Base-by-base conservation (phyloP, 2,797 vertebrate genomes). In the Danio kyathit region DNA sequence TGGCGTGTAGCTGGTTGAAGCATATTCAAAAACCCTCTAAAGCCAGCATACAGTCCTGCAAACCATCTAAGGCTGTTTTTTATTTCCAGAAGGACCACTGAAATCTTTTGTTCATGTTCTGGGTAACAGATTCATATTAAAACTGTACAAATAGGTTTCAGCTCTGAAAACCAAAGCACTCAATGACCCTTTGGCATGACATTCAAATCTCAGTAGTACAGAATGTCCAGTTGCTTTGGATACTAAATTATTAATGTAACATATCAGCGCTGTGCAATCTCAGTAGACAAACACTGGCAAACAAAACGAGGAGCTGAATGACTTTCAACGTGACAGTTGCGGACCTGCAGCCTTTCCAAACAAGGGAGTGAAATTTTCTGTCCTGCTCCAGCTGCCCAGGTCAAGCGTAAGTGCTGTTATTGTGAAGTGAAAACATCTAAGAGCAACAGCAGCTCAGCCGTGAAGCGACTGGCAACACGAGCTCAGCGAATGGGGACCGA, bases 391-490 rank as follows among this genome's bases (percentile, higher is more conserved):
- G 44, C 29, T 46, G 41, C 56, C 48, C 38, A 17, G 46, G 65
- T 76, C 17, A 41, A 64, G 17, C 13, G 38, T 77, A 77, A 82
- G 59, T 54, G 65, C 66, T 71, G 57, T 72, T 82, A 77, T 71
- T 80, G 70, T 40, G 43, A 74, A 40, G 80, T 71, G 74, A 49
- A 74, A 79, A 79, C 17, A 72, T 51, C 29, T 65, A 46, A 64
- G 63, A 69, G 73, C 64, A 75, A 76, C 64, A 75, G 72, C 76
- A 79, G 75, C 75, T 66, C 60, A 66, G 19, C 19, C 10, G 49
- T 57, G 41, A 82, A 82, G 60, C n/a, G n/a, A 38, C 64, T 57
- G 52, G 59, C 61, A 63, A 54, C 69, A 70, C 73, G 7, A 76
- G 72, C 72, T 69, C 52, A 76, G 13, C 43, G 29, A 76, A 49